Conservation (phyloP, 2,113 vertebrate genomes). For the Epinephelus fuscoguttatus region DNA sequence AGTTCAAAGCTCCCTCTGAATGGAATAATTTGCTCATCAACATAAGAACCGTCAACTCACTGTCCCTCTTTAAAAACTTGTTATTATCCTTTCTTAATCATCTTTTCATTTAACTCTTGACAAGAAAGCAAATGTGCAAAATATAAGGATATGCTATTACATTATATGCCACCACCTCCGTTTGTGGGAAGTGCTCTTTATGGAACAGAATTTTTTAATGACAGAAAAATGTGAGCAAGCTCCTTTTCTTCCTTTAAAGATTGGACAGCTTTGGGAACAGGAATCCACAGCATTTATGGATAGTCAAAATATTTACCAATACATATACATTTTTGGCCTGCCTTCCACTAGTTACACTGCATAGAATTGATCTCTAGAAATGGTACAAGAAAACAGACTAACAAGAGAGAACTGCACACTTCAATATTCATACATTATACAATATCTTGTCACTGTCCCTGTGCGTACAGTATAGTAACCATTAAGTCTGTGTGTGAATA, state of each 20-base stretch:
- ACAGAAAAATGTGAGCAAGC: not conserved
- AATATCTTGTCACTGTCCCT: not conserved
- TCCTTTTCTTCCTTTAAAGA: not conserved
- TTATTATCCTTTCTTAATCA: no score
- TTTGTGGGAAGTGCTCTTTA: not conserved
- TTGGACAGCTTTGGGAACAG: not conserved
- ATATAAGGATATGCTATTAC: no score
- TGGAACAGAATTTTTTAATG: not conserved
- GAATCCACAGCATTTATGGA: not conserved
- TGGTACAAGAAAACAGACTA: not conserved
- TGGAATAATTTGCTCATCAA: no score
- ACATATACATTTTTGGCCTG: not conserved
- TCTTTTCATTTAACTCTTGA: not conserved
- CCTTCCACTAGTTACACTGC: not conserved
- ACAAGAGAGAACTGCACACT: not conserved
- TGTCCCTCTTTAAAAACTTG: no score
- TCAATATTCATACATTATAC: not conserved
- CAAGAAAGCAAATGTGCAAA: not conserved
- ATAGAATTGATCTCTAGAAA: not conserved
- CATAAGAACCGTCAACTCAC: no score
- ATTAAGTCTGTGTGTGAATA: constrained; percentile 7
- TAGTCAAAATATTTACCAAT: no score
- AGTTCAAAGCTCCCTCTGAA: no score
- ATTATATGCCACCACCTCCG: not conserved
- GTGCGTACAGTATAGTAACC: not conserved